Base-by-base conservation (phyloP, 64 coral and sea anemone genomes). In the Stylophora pistillata region DNA sequence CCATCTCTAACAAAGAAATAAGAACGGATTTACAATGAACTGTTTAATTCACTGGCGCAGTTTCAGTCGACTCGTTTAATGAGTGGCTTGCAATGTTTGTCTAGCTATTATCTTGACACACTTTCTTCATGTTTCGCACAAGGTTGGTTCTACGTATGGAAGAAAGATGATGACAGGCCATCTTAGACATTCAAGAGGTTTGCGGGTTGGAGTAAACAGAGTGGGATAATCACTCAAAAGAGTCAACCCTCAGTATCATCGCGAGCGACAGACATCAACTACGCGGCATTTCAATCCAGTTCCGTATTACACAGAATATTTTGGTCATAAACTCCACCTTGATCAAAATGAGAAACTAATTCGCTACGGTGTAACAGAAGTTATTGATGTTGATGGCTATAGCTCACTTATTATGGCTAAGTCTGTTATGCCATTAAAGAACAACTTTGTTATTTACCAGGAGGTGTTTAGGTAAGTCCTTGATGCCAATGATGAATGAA, bases 381-480 rank as follows among this genome's bases (percentile, higher is more conserved):
- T 88, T 34, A 58, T 88, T 18, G 86, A 71, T 4, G 72, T 88
- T 20, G 86, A 88, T 62, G 86, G 72, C 31, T 76, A 88, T 29
- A 75, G 70, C 20, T 75, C 53, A 3, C 60, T 88, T 21, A 76
- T 88, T n/a, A 58, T 56, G 5, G 58, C n/a, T 15, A 37, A 30
- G 9, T 74, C 86, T 11, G 83, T 86, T 15, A 86, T 86, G 83
- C 30, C 83, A 55, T 12, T 86, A 10, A 86, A 86, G 13, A 86
- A 86, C 62, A 92, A 92, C 47, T 25, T 81, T 25, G 26, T 66
- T 13, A 92, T 92, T 92, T 87, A 92, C 56, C 31, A 92, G 23
- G 55, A 87, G 9, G 66, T 92, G 16, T 92, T n/a, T n/a, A n/a
- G n/a, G n/a, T n/a, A n/a, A n/a, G n/a, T n/a, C n/a, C n/a, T n/a